Base-by-base conservation (phyloP, 2,113 vertebrate genomes). In the Corvus hawaiiensis region DNA sequence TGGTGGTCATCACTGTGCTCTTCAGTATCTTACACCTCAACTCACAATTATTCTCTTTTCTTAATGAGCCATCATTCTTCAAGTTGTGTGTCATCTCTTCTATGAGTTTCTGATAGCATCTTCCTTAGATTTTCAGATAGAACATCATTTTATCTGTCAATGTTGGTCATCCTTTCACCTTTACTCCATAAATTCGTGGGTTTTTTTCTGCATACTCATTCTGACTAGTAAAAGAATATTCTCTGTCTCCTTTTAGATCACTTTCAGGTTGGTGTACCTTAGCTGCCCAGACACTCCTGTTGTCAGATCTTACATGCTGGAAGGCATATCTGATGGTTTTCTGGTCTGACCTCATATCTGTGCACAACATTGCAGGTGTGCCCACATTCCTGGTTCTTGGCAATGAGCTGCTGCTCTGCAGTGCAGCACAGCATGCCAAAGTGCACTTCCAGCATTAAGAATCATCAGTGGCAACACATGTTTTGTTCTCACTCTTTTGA, bases 341-440 rank as follows among this genome's bases (percentile, higher is more conserved):
- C 8, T 59, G 43, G 3, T 71, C 48, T 49, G 56, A 44, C 20
- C 6, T 62, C 10, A 26, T 8, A 74, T 5, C 43, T 35, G 9
- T 12, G 26, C 2, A 2, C 26, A 62, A 2, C 32, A 48, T 1
- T 78, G 41, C 49, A 73, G 63, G 9, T 77, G 19, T 46, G 46
- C 41, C 33, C 35, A 6, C 41, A 32, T 33, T 26, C 8, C 41
- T 74, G 51, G 12, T 26, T 26, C 71, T 68, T 71, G 56, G 22
- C 58, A 35, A 2, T 55, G 13, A 77, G n/a, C 35, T 81, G 35
- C 35, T 56, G 49, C 23, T 77, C 52, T 78, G 30, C 46, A 69
- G 44, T 33, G 18, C 82, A 69, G 33, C 23, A 18, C 0, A 35
- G 15, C 0, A 0, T 74, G 35, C 12, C 33, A 56, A 77, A 69